Conservation (phyloP, 2,797 vertebrate genomes). For the Malacoraja senta region DNA sequence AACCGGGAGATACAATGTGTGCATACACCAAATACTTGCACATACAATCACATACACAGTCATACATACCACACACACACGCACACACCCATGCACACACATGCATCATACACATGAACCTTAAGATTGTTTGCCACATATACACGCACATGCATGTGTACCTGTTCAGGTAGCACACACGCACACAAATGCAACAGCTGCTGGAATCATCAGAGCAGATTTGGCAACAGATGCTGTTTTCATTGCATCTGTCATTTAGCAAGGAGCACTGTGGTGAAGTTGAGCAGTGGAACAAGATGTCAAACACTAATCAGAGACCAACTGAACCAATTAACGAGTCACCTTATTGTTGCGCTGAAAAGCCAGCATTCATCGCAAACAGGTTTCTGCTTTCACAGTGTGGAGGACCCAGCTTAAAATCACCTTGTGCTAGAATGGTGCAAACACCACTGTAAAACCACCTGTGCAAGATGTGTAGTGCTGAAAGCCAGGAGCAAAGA, state of each 20-base stretch:
- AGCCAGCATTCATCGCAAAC: background rate
- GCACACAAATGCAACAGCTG: background rate
- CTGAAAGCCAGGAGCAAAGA: background rate
- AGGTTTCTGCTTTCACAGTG: background rate
- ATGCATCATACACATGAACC: too few species aligned
- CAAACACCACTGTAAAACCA: background rate
- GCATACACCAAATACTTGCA: too few species aligned
- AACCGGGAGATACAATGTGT: too few species aligned
- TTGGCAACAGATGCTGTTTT: slow-evolving; percentile 12
- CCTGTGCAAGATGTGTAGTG: background rate
- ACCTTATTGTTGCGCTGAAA: background rate
- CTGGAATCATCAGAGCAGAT: background rate
- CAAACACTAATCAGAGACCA: slow-evolving; percentile 29
- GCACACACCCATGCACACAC: background rate
- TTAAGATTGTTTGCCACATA: too few species aligned
- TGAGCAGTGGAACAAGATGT: slow-evolving; percentile 16
- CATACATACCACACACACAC: background rate
- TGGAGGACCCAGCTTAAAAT: background rate
- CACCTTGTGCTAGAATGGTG: background rate
- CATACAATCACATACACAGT: background rate
- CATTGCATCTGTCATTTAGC: slow-evolving; percentile 7
- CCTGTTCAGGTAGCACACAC: background rate
- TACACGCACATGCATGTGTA: too few species aligned
- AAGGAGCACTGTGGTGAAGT: background rate
- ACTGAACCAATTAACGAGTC: slow-evolving; percentile 32